These are phyloP conservation scores for Trichonephila inaurata DNA, from an alignment of 1,140 invertebrate genomes.

Conservation along the genomic window DNA sequence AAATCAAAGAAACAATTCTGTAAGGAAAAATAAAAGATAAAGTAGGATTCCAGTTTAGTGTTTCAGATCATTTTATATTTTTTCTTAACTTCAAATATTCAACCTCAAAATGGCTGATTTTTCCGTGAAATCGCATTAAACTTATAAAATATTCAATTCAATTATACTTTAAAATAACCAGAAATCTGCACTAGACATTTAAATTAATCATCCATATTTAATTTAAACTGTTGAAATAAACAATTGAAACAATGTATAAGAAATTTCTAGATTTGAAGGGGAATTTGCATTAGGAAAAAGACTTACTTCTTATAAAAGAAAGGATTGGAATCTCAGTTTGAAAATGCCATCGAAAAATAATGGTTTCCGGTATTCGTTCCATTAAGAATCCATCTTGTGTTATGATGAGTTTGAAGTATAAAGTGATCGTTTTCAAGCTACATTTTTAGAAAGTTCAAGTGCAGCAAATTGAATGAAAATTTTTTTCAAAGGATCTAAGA, in stretches of 20 bases:
- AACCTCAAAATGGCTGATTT: background rate
- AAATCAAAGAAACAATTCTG: too few relatives aligned
- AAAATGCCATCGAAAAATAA: conserved; percentile 33
- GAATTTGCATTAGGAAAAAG: background rate
- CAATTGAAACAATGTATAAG: background rate
- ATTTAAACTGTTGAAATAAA: too few relatives aligned
- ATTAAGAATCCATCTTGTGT: conserved; percentile 27
- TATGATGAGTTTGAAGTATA: conserved; percentile 36
- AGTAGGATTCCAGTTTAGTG: too few relatives aligned
- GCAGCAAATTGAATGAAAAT: background rate
- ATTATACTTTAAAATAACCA: background rate
- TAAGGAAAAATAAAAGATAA: too few relatives aligned
- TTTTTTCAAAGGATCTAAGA: background rate
- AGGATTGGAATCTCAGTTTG: conserved; percentile 40
- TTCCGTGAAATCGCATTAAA: background rate
- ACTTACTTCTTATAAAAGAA: background rate
- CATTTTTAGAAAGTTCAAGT: background rate
- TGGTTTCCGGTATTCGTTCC: conserved; percentile 51
- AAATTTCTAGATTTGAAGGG: background rate
- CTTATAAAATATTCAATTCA: background rate
- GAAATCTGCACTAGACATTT: background rate
- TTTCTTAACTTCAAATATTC: background rate
- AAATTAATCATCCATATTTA: too few relatives aligned
- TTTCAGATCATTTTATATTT: too few relatives aligned
- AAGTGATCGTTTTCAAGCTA: conserved; percentile 42